phyloP scores from a whole-genome alignment of 2,888 invertebrate genomes.

The Ischnus inquisitorius region DNA sequence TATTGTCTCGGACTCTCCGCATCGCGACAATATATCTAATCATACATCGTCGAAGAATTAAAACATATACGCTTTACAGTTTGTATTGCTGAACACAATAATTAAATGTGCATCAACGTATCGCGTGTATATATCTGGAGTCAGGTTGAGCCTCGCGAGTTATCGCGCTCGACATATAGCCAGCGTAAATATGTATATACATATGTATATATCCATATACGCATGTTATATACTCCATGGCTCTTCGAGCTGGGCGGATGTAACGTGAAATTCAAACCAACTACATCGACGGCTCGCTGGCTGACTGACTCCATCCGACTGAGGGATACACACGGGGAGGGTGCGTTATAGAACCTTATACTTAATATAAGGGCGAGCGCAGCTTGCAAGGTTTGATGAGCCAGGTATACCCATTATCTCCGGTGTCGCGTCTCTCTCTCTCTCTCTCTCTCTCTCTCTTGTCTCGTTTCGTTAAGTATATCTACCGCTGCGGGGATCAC shows the following conservation, averaged over 20 bases:
- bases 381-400: slow-evolving; percentile 67
- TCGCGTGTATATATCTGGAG: slow-evolving; percentile 49
- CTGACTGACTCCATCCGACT: slow-evolving; percentile 74
- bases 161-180: slow-evolving; percentile 34
- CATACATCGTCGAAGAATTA: slow-evolving; percentile 56
- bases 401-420: slow-evolving; percentile 80
- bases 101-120: slow-evolving; percentile 68
- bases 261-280: slow-evolving; percentile 61
- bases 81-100: slow-evolving; percentile 43
- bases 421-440: slow-evolving; percentile 68
- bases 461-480: slow-evolving; percentile 70
- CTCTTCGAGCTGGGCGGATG: slow-evolving; percentile 38
- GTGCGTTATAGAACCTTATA: slow-evolving; percentile 64
- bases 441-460: neutral
- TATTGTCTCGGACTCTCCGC: slow-evolving; percentile 45
- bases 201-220: neutral
- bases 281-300: slow-evolving; percentile 57
- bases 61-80: slow-evolving; percentile 48
- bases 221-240: slow-evolving; percentile 68
- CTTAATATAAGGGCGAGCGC: slow-evolving; percentile 60
- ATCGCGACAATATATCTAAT: slow-evolving; percentile 44
- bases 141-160: slow-evolving; percentile 52
- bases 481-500: slow-evolving; percentile 70
- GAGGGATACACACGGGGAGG: slow-evolving; percentile 72
- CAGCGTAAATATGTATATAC: neutral